These are phyloP conservation scores for Macrochelys suwanniensis DNA, from an alignment of 2,797 vertebrate genomes.

Conservation along the genomic window DNA sequence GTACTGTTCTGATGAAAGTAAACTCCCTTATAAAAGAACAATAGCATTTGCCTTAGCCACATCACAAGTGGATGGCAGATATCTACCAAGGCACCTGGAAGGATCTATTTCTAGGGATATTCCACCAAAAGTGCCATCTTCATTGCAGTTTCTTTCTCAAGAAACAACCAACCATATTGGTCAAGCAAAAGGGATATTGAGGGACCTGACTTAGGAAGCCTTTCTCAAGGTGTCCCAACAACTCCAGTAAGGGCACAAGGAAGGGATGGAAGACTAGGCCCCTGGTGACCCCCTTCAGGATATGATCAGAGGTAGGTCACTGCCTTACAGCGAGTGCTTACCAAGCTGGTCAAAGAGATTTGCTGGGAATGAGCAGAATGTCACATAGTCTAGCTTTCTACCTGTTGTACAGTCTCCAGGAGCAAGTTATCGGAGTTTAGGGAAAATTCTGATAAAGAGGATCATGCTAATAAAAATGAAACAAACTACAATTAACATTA, in stretches of 20 bases:
- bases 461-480: conserved; percentile 98
- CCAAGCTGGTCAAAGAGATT: rapidly evolving
- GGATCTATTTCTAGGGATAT: neutral
- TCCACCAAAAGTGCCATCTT: neutral
- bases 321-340: neutral
- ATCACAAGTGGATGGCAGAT: neutral
- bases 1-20: neutral
- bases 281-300: neutral
- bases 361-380: neutral
- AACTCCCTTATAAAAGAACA: neutral
- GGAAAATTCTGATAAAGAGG: conserved; percentile 96
- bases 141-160: neutral
- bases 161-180: neutral
- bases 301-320: neutral
- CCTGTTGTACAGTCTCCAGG: neutral
- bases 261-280: neutral
- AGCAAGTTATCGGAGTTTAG: conserved; percentile 89
- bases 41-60: neutral
- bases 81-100: neutral
- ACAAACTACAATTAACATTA: conserved; percentile 95
- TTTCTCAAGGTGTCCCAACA: neutral
- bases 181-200: neutral
- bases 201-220: neutral
- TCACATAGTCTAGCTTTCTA: neutral
- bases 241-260: neutral